Percentiles rank a stretch among this genome's conserved stretches.
Conservation (phyloP, 2,113 vertebrate species). For the Anthoscopus minutus region DNA sequence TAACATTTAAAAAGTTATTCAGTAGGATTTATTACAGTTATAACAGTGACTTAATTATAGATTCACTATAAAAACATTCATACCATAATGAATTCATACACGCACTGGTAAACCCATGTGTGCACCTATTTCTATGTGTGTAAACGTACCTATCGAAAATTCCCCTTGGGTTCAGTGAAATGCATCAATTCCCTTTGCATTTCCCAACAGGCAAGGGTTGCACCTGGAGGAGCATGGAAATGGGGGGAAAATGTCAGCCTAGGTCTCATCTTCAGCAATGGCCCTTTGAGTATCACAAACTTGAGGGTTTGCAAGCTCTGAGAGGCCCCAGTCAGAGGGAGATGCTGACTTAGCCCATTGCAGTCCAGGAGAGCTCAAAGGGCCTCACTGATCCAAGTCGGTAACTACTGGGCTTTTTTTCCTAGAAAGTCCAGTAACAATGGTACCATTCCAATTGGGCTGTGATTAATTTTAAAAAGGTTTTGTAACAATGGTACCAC, state of each 20-base stretch:
- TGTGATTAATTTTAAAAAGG: not conserved
- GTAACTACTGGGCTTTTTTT: not conserved
- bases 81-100: not conserved
- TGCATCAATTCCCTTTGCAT: not conserved
- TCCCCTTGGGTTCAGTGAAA: not conserved
- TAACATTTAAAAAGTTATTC: not conserved
- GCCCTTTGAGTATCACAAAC: not conserved
- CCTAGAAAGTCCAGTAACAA: not conserved
- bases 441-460: not conserved
- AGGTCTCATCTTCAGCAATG: not conserved
- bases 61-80: not conserved
- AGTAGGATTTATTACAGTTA: not conserved
- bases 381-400: not conserved
- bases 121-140: not conserved
- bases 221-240: not conserved
- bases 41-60: not conserved
- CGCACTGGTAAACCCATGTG: not conserved
- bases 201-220: not conserved
- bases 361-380: not conserved
- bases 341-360: not conserved
- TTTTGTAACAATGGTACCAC: not conserved
- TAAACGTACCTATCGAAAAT: not conserved
- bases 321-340: not conserved
- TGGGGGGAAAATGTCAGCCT: not conserved
- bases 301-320: not conserved